A percentile compares a stretch with the other conserved stretches of the same genome.
Evolutionary conservation across 2,113 vertebrate species (phyloP).

Genomic region (Marmota flaviventris): DNA sequence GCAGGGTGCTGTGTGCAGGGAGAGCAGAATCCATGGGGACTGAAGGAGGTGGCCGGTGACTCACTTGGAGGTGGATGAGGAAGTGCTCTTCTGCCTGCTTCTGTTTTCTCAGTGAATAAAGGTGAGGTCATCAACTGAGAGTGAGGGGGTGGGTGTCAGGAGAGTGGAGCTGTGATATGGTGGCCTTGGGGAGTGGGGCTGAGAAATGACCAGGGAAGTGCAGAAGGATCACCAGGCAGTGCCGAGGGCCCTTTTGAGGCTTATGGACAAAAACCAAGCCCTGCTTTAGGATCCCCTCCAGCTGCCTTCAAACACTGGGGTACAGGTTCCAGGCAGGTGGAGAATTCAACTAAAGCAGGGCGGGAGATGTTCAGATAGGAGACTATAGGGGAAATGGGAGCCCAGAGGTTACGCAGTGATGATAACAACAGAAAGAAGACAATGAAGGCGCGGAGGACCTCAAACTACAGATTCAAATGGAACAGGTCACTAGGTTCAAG

Average conservation of each 20-base stretch:
- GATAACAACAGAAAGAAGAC: not conserved
- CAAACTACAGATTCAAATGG: not conserved
- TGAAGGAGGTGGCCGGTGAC: conserved; percentile 17
- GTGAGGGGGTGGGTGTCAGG: conserved; percentile 8
- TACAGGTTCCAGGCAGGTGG: not conserved
- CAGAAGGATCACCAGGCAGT: not conserved
- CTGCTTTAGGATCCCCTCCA: not conserved
- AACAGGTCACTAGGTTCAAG: not conserved
- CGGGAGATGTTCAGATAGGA: not conserved
- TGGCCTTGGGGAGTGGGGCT: not conserved
- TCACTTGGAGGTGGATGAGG: conserved; percentile 54
- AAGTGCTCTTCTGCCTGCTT: conserved; percentile 51
- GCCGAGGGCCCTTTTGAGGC: not conserved
- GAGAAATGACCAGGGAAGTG: not conserved
- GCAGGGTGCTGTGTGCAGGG: not conserved
- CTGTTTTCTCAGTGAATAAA: conserved; percentile 69
- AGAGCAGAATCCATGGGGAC: not conserved
- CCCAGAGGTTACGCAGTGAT: too few relatives aligned
- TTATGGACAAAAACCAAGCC: not conserved
- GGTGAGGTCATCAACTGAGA: conserved; percentile 73
- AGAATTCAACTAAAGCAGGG: not conserved
- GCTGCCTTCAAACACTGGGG: not conserved
- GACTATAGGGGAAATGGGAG: not conserved
- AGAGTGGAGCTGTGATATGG: not conserved
- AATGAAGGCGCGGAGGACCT: not conserved